phyloP scores from a whole-genome alignment of 2,113 vertebrate genomes.

The Hippocampus guttulatus region DNA sequence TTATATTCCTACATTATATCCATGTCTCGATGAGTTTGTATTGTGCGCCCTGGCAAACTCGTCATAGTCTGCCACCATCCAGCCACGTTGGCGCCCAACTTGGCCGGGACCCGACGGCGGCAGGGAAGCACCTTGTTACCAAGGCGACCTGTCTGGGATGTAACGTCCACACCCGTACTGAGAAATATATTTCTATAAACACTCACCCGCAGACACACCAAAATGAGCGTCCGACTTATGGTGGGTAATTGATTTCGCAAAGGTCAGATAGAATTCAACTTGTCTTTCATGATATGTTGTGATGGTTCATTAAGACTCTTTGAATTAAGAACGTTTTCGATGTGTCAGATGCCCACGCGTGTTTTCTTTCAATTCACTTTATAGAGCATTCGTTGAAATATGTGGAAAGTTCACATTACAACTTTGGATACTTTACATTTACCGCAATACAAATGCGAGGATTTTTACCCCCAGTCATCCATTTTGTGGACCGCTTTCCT shows the following conservation, averaged over 20 bases:
- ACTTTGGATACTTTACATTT: background rate
- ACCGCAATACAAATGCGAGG: background rate
- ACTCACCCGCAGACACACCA: slow-evolving; percentile 18
- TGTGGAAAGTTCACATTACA: background rate
- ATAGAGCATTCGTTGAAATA: background rate
- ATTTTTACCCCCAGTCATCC: background rate
- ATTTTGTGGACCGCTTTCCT: background rate
- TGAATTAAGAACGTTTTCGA: background rate
- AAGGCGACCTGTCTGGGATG: slow-evolving; percentile 78
- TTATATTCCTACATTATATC: background rate
- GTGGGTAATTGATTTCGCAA: background rate
- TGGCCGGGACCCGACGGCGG: slow-evolving; percentile 80
- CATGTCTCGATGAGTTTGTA: background rate
- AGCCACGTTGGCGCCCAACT: slow-evolving; percentile 76
- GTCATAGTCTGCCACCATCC: slow-evolving; percentile 72
- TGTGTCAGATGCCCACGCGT: too few species aligned
- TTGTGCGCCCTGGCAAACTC: slow-evolving; percentile 23
- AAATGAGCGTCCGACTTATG: background rate
- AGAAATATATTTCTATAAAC: slow-evolving; percentile 15
- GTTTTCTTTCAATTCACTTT: background rate
- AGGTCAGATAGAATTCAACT: background rate
- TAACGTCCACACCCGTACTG: slow-evolving; percentile 42
- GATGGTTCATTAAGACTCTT: background rate
- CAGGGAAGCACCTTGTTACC: slow-evolving; percentile 79
- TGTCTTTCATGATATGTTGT: background rate